Evolutionary conservation across 2,797 vertebrate genomes (phyloP).

Genomic region (Pseudochaenichthys georgianus): DNA sequence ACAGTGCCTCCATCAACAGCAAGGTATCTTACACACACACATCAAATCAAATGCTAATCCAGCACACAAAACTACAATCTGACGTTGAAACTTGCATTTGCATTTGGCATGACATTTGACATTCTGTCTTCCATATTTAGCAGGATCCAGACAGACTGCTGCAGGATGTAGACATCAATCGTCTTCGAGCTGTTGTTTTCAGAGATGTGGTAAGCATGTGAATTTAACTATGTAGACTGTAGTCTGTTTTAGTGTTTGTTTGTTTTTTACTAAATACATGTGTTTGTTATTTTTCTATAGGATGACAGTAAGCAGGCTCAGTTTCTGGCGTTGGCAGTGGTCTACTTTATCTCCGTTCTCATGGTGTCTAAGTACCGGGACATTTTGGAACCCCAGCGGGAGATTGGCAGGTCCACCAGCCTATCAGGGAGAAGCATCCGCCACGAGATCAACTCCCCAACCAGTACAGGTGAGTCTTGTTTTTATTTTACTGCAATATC

Average conservation of each 20-base stretch:
- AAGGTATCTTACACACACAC: slow-evolving; percentile 76
- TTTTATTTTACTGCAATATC: slow-evolving; percentile 25
- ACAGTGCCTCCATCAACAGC: slow-evolving; percentile 80
- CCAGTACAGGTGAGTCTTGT: slow-evolving; percentile 93
- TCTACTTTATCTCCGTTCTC: slow-evolving; percentile 99
- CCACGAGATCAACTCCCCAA: slow-evolving; percentile 99
- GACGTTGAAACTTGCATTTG: slow-evolving; percentile 33
- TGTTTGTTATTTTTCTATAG: slow-evolving; percentile 77
- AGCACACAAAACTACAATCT: not conserved
- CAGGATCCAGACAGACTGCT: slow-evolving; percentile 98
- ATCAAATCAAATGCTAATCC: slow-evolving; percentile 14
- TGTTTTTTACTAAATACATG: slow-evolving; percentile 2
- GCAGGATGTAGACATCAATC: slow-evolving; percentile 99
- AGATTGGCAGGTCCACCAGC: slow-evolving; percentile 94
- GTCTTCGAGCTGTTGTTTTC: slow-evolving; percentile 97
- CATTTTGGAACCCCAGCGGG: slow-evolving; percentile 97
- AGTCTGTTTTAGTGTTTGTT: not conserved
- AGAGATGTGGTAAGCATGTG: slow-evolving; percentile 93
- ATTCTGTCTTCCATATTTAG: slow-evolving; percentile 71
- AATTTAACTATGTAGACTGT: no score
- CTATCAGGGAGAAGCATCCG: slow-evolving; percentile 96
- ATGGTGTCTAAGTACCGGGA: slow-evolving; percentile 99
- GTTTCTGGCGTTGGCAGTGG: slow-evolving; percentile 97
- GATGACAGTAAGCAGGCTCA: slow-evolving; percentile 99
- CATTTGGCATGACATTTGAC: slow-evolving; percentile 29